A percentile compares a stretch with the other conserved stretches of the same genome.
Conservation (phyloP, 1,140 invertebrate species). For the Drosophila grimshawi region DNA sequence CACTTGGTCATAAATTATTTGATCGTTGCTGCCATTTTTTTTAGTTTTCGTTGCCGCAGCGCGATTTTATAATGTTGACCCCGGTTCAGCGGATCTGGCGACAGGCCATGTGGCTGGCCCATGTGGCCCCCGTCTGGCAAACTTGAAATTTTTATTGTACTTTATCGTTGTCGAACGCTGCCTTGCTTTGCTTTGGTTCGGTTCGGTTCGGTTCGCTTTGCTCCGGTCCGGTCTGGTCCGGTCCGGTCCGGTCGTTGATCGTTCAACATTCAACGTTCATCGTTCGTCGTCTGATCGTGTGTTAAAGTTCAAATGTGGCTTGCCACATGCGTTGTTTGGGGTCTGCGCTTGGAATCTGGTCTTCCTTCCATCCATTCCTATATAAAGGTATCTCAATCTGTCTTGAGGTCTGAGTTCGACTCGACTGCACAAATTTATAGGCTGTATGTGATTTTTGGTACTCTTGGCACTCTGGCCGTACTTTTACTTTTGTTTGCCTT, state of each 20-base stretch:
- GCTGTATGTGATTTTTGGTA: slow-evolving; percentile 25
- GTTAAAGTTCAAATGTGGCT: slow-evolving; percentile 81
- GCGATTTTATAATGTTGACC: slow-evolving; percentile 81
- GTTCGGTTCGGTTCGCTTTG: background rate
- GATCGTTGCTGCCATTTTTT: slow-evolving; percentile 62
- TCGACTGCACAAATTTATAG: slow-evolving; percentile 54
- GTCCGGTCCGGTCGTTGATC: background rate
- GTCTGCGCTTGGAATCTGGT: slow-evolving; percentile 15
- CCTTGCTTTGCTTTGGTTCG: background rate
- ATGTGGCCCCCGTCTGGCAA: slow-evolving; percentile 61
- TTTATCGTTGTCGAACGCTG: slow-evolving; percentile 30
- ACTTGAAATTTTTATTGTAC: slow-evolving; percentile 78
- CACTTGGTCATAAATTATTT: slow-evolving; percentile 81
- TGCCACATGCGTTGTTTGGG: slow-evolving; percentile 67
- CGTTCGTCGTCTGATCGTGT: slow-evolving; percentile 52
- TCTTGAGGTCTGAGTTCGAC: slow-evolving; percentile 47
- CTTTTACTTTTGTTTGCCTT: slow-evolving; percentile 76
- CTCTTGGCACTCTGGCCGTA: slow-evolving; percentile 35
- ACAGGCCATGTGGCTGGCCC: slow-evolving; percentile 51
- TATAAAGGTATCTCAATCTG: slow-evolving; percentile 77
- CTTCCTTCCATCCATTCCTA: slow-evolving; percentile 25
- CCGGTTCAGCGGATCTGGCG: slow-evolving; percentile 69
- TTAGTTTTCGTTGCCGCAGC: slow-evolving; percentile 47
- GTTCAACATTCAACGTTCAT: slow-evolving; percentile 3
- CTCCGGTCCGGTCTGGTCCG: background rate